A percentile compares a stretch with the other conserved stretches of the same genome.
Conservation (phyloP, 2,888 invertebrate species). For the Ellobium chinense region DNA sequence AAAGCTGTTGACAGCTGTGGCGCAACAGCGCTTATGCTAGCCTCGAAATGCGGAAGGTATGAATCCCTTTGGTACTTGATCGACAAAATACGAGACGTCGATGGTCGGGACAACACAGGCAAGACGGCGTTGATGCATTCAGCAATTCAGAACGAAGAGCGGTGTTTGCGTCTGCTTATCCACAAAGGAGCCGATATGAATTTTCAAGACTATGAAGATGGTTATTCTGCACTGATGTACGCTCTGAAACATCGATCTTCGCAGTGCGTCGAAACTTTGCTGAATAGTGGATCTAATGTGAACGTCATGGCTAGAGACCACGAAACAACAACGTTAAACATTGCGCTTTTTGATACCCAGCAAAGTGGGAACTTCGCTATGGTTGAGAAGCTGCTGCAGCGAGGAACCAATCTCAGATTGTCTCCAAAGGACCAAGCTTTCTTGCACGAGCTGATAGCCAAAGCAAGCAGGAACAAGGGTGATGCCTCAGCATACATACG, state of each 20-base stretch:
- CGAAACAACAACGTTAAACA: background rate
- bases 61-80: slow-evolving; percentile 2
- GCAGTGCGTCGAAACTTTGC: background rate
- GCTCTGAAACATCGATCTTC: background rate
- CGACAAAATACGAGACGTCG: background rate
- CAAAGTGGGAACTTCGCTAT: background rate
- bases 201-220: background rate
- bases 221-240: slow-evolving; percentile 5
- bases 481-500: too few relatives aligned
- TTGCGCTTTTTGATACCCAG: background rate
- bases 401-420: background rate
- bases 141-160: background rate
- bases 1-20: background rate
- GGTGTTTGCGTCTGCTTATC: background rate
- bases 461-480: background rate
- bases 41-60: background rate
- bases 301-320: background rate
- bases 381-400: background rate
- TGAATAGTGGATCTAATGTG: background rate
- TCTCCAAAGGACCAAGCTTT: background rate
- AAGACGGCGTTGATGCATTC: background rate
- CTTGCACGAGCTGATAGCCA: background rate
- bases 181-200: background rate
- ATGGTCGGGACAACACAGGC: background rate
- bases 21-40: background rate